A percentile compares a stretch with the other conserved stretches of the same genome.
Evolutionary conservation across 1,140 invertebrate species (phyloP).

Genomic region (Macrosteles quadrilineatus): DNA sequence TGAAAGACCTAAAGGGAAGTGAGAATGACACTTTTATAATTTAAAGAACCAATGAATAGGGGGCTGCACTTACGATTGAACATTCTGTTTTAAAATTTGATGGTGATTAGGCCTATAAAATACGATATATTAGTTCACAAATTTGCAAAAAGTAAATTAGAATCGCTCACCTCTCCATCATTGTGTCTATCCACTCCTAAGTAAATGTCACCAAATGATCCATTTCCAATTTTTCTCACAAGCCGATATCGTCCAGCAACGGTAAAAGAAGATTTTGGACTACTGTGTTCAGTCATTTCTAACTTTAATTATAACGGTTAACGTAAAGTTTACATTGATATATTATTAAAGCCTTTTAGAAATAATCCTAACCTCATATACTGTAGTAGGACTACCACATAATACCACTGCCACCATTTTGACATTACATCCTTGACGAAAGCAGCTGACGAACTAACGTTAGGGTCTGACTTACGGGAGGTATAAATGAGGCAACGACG

Average conservation of each 20-base stretch:
- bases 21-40: too few relatives aligned
- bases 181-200: slow-evolving; percentile 93
- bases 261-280: slow-evolving; percentile 66
- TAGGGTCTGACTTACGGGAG: too few relatives aligned
- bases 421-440: not conserved
- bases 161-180: slow-evolving; percentile 65
- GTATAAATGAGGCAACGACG: too few relatives aligned
- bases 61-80: too few relatives aligned
- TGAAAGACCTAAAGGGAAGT: too few relatives aligned
- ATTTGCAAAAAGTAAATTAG: not conserved
- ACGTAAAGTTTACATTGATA: not conserved
- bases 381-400: too few relatives aligned
- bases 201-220: slow-evolving; percentile 99
- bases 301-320: not conserved
- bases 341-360: not conserved
- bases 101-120: too few relatives aligned
- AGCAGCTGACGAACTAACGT: too few relatives aligned
- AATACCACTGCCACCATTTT: not conserved
- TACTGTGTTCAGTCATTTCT: slow-evolving; percentile 18
- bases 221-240: slow-evolving; percentile 95
- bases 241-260: slow-evolving; percentile 92
- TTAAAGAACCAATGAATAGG: too few relatives aligned
- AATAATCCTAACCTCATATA: not conserved
- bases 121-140: too few relatives aligned
- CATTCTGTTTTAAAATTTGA: too few relatives aligned